These are phyloP conservation scores for Centrocercus urophasianus DNA, from an alignment of 2,113 vertebrate species.

Conservation along the genomic window DNA sequence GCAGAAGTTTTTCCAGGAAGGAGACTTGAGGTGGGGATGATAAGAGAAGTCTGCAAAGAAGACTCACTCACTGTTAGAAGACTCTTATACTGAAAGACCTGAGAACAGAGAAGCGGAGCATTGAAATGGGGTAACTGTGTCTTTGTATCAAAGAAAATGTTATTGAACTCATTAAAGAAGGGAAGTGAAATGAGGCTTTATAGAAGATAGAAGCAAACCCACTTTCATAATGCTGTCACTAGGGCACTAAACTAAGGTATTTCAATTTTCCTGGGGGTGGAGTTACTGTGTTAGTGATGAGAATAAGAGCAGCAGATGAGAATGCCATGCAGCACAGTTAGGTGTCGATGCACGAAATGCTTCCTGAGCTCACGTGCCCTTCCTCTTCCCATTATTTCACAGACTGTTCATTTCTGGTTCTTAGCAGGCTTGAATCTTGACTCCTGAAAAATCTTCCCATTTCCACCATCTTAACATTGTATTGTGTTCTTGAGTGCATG, in stretches of 20 bases:
- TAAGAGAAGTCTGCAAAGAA: neutral
- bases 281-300: neutral
- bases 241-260: neutral
- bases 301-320: neutral
- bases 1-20: neutral
- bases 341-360: neutral
- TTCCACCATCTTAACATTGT: neutral
- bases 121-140: slow-evolving; percentile 9
- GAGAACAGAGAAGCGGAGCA: neutral
- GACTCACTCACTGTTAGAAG: neutral
- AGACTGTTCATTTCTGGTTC: slow-evolving; percentile 5
- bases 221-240: neutral
- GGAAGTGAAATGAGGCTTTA: neutral
- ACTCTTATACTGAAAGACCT: neutral
- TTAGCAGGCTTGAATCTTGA: neutral
- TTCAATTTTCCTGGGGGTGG: neutral
- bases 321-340: neutral
- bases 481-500: neutral
- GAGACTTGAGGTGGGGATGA: neutral
- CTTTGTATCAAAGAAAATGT: neutral
- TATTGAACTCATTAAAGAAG: neutral
- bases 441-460: neutral
- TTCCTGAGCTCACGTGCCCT: neutral
- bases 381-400: neutral
- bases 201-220: neutral